Evolutionary conservation across 2,888 invertebrate species (phyloP).

Genomic region (Sinohyriopsis cumingii): DNA sequence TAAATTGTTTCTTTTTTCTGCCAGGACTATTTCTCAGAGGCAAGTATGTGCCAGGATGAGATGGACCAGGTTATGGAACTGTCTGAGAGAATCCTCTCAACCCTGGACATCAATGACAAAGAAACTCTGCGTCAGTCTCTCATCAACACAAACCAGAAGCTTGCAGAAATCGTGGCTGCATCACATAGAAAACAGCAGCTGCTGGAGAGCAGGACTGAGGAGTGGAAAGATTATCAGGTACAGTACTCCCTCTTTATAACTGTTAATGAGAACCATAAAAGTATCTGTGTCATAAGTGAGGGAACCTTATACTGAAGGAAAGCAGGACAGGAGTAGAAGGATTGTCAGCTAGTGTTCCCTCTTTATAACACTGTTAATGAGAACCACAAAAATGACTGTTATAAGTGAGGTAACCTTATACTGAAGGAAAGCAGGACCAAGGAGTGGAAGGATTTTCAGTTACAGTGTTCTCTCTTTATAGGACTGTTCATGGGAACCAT

Average conservation of each 20-base stretch:
- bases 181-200: slow-evolving; percentile 85
- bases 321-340: background rate
- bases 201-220: slow-evolving; percentile 86
- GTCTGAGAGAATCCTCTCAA: slow-evolving; percentile 59
- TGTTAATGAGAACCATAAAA: too few species aligned
- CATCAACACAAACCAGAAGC: slow-evolving; percentile 78
- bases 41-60: slow-evolving; percentile 65
- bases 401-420: too few species aligned
- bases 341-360: background rate
- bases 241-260: background rate
- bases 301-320: background rate
- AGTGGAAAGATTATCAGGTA: slow-evolving; percentile 86
- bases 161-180: slow-evolving; percentile 85
- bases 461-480: too few species aligned
- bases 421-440: too few species aligned
- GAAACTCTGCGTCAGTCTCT: slow-evolving; percentile 64
- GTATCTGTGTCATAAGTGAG: too few species aligned
- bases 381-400: too few species aligned
- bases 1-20: too few species aligned
- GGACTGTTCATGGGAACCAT: too few species aligned
- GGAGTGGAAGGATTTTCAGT: too few species aligned
- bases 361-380: too few species aligned
- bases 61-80: slow-evolving; percentile 66
- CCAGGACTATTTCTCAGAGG: slow-evolving; percentile 69
- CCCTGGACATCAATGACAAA: slow-evolving; percentile 66